phyloP scores from a whole-genome alignment of 2,113 vertebrate species.

The Sphaerodactylus townsendi region DNA sequence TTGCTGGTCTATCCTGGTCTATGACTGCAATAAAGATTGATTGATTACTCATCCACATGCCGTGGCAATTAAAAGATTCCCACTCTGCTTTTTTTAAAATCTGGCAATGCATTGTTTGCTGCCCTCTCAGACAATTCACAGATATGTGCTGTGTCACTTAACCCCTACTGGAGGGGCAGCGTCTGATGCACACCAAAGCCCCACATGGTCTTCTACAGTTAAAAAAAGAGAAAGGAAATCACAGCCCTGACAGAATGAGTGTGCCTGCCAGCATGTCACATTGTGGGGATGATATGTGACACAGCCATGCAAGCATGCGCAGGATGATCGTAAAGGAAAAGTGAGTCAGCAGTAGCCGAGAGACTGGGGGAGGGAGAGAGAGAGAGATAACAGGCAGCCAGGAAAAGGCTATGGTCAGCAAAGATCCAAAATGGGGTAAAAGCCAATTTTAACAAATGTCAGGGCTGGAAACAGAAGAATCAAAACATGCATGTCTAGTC shows the following conservation, averaged over 20 bases:
- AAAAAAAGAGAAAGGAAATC: constrained; percentile 3
- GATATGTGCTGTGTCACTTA: constrained; percentile 4
- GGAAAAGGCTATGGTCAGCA: background rate
- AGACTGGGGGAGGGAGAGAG: background rate
- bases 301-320: constrained; percentile 30
- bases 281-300: constrained; percentile 50
- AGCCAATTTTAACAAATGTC: constrained; percentile 13
- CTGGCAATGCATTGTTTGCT: constrained; percentile 27
- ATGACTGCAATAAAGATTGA: too few relatives aligned
- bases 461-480: constrained; percentile 5
- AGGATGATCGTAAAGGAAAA: constrained; percentile 17
- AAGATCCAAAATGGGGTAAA: constrained; percentile 23
- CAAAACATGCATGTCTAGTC: constrained; percentile 9
- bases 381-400: background rate
- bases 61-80: background rate
- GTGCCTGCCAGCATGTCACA: constrained; percentile 45
- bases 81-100: constrained; percentile 4
- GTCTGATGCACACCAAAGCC: background rate
- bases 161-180: constrained; percentile 44
- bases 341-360: constrained; percentile 57
- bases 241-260: constrained; percentile 23
- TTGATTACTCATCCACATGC: too few relatives aligned
- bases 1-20: too few relatives aligned
- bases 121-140: constrained; percentile 20
- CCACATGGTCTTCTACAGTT: constrained; percentile 23